A percentile compares a stretch with the other conserved stretches of the same genome.
Evolutionary conservation across 2,888 invertebrate genomes (phyloP).

Genomic region (Lutraria lutraria): DNA sequence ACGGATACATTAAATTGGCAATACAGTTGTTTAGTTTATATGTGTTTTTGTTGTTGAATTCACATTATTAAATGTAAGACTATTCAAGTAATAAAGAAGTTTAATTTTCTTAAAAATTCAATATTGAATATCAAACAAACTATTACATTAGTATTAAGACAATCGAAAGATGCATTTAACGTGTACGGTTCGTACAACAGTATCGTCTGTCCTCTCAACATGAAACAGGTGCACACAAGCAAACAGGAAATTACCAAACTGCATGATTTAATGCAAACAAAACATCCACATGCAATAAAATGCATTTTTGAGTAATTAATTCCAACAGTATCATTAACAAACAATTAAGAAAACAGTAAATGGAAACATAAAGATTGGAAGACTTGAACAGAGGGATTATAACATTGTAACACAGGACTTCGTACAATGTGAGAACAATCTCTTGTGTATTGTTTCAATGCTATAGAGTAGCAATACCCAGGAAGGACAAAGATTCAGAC

Average conservation of each 20-base stretch:
- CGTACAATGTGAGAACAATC: too few species aligned
- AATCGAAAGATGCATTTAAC: neutral
- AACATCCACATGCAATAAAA: neutral
- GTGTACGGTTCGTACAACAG: neutral
- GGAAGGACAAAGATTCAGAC: too few species aligned
- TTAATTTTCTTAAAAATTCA: neutral
- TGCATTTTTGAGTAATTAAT: neutral
- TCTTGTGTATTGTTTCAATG: too few species aligned
- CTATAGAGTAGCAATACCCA: too few species aligned
- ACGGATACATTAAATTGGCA: too few species aligned
- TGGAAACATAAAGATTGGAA: neutral
- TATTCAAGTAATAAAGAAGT: neutral
- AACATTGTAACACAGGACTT: too few species aligned
- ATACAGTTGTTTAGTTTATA: too few species aligned
- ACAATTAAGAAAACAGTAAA: neutral
- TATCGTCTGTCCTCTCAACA: neutral
- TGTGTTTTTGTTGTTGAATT: too few species aligned
- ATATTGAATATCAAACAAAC: neutral
- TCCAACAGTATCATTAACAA: neutral
- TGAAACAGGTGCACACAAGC: neutral
- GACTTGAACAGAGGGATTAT: neutral
- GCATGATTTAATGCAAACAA: neutral
- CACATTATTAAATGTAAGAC: too few species aligned
- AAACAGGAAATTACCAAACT: neutral
- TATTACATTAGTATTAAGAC: neutral